Conservation (phyloP, 2,797 vertebrate species). For the Rhinophrynus dorsalis region DNA sequence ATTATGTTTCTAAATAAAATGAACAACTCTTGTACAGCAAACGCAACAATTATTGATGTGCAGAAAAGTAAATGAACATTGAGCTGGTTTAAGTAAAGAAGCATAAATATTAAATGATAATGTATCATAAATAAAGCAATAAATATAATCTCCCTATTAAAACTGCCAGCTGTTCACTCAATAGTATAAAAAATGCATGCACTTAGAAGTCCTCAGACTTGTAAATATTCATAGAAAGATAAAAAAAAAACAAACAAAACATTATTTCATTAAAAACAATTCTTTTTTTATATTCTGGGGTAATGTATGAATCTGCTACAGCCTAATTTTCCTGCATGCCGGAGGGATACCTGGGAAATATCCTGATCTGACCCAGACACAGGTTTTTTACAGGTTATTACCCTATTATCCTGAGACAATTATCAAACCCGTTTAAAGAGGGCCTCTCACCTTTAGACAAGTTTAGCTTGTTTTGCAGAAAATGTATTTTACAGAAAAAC, state of each 20-base stretch:
- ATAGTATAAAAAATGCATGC: conserved; percentile 11
- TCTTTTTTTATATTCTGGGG: neutral
- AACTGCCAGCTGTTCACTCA: neutral
- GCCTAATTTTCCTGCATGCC: neutral
- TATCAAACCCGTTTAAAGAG: too few relatives aligned
- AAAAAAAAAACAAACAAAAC: too few relatives aligned
- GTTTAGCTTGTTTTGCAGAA: too few relatives aligned
- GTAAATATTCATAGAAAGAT: neutral
- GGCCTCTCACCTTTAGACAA: too few relatives aligned
- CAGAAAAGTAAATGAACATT: neutral
- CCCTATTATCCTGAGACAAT: too few relatives aligned
- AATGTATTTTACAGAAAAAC: too few relatives aligned
- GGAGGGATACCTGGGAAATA: too few relatives aligned
- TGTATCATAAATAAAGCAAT: conserved; percentile 7
- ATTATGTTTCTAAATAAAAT: too few relatives aligned
- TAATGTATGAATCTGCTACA: neutral
- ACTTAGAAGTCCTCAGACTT: neutral
- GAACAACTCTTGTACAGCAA: too few relatives aligned
- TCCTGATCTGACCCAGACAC: too few relatives aligned
- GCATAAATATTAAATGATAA: conserved; percentile 23
- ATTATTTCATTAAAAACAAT: too few relatives aligned
- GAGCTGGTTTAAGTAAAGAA: neutral
- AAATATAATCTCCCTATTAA: neutral
- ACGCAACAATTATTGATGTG: conserved; percentile 5
- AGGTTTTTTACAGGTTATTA: too few relatives aligned